These are phyloP conservation scores for Saturnia japonica DNA, from an alignment of 2,888 invertebrate genomes.

Conservation along the genomic window DNA sequence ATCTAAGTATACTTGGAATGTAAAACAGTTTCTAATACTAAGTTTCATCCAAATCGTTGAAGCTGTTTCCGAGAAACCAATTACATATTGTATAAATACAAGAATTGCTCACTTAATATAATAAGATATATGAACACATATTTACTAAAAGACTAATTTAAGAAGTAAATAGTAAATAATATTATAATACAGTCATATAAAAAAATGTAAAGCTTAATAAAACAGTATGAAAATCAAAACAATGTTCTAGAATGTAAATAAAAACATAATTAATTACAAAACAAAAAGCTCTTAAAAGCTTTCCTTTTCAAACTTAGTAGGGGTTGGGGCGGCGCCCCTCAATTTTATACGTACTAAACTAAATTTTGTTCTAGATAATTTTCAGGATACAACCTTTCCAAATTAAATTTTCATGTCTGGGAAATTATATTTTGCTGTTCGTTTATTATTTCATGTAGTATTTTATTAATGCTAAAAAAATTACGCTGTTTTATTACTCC, in stretches of 20 bases:
- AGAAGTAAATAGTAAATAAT: neutral
- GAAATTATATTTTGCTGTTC: neutral
- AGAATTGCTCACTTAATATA: no score
- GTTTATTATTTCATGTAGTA: neutral
- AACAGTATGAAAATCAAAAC: constrained; percentile 40
- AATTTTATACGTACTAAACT: constrained; percentile 67
- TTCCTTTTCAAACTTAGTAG: constrained; percentile 71
- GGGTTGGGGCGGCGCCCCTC: constrained; percentile 77
- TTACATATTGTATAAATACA: no score
- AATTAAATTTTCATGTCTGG: constrained; percentile 18
- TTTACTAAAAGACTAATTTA: neutral
- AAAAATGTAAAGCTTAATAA: neutral
- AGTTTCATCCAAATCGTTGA: no score
- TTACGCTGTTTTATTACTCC: neutral
- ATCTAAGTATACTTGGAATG: no score
- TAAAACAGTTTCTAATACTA: no score
- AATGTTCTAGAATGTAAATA: constrained; percentile 58
- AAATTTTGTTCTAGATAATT: constrained; percentile 64
- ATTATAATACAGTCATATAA: neutral
- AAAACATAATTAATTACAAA: constrained; percentile 77
- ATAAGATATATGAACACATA: no score
- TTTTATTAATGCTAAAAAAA: neutral
- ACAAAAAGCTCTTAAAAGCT: constrained; percentile 81
- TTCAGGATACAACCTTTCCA: constrained; percentile 31
- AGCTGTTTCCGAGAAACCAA: no score